Percentiles rank a stretch among this genome's conserved stretches.
Conservation (phyloP, 2,797 vertebrate species). For the Myioborus melanocephalus region DNA sequence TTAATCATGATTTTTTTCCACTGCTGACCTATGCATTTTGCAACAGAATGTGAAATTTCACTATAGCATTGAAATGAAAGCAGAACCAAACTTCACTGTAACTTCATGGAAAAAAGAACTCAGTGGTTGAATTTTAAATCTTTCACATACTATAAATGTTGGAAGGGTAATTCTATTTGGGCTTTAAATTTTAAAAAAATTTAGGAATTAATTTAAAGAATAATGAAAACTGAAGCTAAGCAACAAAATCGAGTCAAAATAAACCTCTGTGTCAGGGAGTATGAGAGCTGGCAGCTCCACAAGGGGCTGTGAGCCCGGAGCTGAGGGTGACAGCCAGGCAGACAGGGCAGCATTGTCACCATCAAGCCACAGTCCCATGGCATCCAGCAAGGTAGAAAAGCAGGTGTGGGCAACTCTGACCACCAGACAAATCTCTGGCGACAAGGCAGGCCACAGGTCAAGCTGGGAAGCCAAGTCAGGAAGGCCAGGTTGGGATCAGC, state of each 20-base stretch:
- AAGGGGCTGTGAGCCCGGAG: background rate
- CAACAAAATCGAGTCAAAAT: background rate
- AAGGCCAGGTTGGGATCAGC: background rate
- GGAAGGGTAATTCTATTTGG: background rate
- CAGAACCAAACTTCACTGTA: background rate
- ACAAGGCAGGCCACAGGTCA: background rate
- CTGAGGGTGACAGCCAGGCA: background rate
- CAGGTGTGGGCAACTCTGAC: background rate
- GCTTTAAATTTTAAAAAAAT: background rate
- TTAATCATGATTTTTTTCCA: background rate
- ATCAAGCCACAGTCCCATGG: fast-evolving
- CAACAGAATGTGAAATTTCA: slow-evolving; percentile 3
- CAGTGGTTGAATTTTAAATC: background rate
- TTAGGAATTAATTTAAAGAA: background rate
- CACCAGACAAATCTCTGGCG: background rate
- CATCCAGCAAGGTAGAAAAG: background rate
- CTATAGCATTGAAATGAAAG: slow-evolving; percentile 17
- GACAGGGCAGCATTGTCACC: background rate
- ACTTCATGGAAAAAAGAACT: background rate
- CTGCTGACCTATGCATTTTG: background rate
- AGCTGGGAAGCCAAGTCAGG: background rate
- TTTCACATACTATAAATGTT: background rate
- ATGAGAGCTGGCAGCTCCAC: background rate
- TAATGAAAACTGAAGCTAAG: background rate
- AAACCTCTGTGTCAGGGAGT: background rate